phyloP scores from a whole-genome alignment of 2,113 vertebrate species.

The Apaloderma vittatum region DNA sequence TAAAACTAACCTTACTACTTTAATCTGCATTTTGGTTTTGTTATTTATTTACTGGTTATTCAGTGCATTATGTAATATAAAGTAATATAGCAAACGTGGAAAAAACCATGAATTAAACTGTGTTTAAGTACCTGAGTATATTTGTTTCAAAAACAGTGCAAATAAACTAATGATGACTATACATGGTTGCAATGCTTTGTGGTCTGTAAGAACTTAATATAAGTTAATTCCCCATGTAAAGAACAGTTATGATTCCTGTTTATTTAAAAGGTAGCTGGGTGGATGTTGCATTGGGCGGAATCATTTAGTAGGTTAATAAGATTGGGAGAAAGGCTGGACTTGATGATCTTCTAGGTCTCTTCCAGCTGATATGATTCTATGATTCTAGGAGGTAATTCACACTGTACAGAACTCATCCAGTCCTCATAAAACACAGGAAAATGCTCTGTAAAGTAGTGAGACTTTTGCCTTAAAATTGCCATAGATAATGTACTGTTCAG shows the following conservation, averaged over 20 bases:
- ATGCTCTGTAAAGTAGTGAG: background rate
- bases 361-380: too few relatives aligned
- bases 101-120: background rate
- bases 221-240: background rate
- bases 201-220: background rate
- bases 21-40: background rate
- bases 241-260: background rate
- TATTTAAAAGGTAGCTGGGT: background rate
- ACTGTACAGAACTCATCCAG: background rate
- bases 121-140: background rate
- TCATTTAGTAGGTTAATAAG: too few relatives aligned
- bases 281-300: too few relatives aligned
- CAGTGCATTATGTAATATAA: conserved; percentile 33
- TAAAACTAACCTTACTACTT: background rate
- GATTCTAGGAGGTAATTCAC: background rate
- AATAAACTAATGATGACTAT: conserved; percentile 45
- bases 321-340: too few relatives aligned
- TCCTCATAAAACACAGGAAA: background rate
- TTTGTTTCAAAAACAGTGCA: conserved; percentile 23
- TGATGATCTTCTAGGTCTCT: too few relatives aligned
- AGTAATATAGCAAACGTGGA: background rate
- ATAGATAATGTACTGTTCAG: accelerated
- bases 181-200: background rate
- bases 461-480: background rate
- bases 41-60: conserved; percentile 44